Evolutionary conservation across 2,113 vertebrate species (phyloP), one percentile per base, ranked within the genome.

Genomic region (Lepidothrix coronata): DNA sequence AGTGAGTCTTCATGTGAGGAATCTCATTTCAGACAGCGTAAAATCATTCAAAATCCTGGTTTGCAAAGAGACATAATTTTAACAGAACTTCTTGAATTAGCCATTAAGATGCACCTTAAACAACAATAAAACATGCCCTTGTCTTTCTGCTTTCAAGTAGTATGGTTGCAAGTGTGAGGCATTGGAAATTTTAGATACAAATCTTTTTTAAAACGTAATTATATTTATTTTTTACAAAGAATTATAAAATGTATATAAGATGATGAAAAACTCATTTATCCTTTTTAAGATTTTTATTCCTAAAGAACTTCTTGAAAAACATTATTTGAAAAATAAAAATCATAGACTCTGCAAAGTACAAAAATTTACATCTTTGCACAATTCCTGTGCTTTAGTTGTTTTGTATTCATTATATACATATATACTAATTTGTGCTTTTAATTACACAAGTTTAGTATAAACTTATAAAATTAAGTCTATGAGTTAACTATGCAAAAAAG

Each of bases 281-380:
- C 68, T 94, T 95, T 90, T 95, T 39, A 96, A 92, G 74, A 88
- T 65, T 88, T 93, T 91, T 93, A 95, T 94, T 95, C 95, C 83
- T 90, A 94, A 59, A 92, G 91, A 95, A 93, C 62, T 95, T 95
- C 85, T 87, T 77, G 80, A 91, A 96, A 97, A 96, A 95, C 88
- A 95, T 96, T 92, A 96, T 93, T 81, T 91, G 95, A 97, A 97
- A 97, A 96, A 97, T 96, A 96, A 97, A 97, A 96, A 96, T 86
- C 94, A 95, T 76, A 93, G 91, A 93, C 96, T 97, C 96, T 96
- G 91, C 75, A 95, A 97, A 97, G 88, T 94, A 97, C 74, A 96
- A 97, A 97, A 97, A 96, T 97, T 95, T 96, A 97, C 97, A 97
- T 95, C 96, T 96, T 20, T 68, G 96, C 93, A 94, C 94, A 93